Percentiles rank a stretch among this genome's conserved stretches.
Conservation (phyloP, 2,888 invertebrate genomes). For the Eurytoma californica region DNA sequence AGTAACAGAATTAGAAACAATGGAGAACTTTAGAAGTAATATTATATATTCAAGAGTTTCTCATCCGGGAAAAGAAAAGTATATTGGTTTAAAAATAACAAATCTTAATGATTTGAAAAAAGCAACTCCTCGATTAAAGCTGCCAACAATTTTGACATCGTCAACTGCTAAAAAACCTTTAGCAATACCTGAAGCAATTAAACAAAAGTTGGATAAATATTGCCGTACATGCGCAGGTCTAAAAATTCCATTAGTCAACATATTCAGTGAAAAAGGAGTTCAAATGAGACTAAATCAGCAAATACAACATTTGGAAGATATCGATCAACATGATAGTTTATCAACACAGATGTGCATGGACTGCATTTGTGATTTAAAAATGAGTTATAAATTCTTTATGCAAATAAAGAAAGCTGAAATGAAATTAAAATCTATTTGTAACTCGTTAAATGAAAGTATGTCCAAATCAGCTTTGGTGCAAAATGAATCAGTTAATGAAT, state of each 20-base stretch:
- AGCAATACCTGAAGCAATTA: slow-evolving; percentile 56
- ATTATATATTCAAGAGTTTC: slow-evolving; percentile 50
- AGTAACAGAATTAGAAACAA: not conserved
- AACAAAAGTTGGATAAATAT: slow-evolving; percentile 68
- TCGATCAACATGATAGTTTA: slow-evolving; percentile 66
- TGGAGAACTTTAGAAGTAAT: slow-evolving; percentile 36
- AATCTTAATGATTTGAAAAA: slow-evolving; percentile 71
- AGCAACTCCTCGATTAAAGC: slow-evolving; percentile 68
- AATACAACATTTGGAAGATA: slow-evolving; percentile 70
- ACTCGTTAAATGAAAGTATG: slow-evolving; percentile 28
- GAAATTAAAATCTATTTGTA: slow-evolving; percentile 68
- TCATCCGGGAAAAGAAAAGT: slow-evolving; percentile 51
- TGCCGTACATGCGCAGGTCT: slow-evolving; percentile 73
- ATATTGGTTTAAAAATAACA: slow-evolving; percentile 62
- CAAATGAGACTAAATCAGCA: slow-evolving; percentile 72
- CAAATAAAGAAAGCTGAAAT: slow-evolving; percentile 73
- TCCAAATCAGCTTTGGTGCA: slow-evolving; percentile 14
- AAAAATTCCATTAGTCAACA: slow-evolving; percentile 71
- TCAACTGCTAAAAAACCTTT: slow-evolving; percentile 45
- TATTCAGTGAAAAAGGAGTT: slow-evolving; percentile 71
- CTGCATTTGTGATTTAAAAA: slow-evolving; percentile 72
- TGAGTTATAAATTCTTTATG: slow-evolving; percentile 74
- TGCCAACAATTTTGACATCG: slow-evolving; percentile 58
- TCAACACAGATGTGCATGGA: slow-evolving; percentile 74
- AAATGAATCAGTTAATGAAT: not conserved